Evolutionary conservation across 2,113 vertebrate genomes (phyloP), one percentile per base, ranked within the genome.

Genomic region (Leptobrachium leishanense): DNA sequence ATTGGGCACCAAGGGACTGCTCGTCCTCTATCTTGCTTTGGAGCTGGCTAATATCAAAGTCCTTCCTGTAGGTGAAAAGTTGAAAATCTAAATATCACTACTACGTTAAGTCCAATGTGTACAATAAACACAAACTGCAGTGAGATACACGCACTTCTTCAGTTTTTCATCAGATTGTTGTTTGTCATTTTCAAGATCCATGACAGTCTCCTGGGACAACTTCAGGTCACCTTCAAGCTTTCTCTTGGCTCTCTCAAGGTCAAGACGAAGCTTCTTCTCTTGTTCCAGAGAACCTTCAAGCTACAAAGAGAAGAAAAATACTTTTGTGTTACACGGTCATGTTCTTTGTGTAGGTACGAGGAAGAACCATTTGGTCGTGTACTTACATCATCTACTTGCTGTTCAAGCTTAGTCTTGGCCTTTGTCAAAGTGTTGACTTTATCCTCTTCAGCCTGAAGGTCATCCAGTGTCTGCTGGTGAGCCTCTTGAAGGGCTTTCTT

Each of bases 401-500:
- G 93, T 81, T 95, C 94, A 77, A 95, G 85, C 81, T 94, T 94
- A 75, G 75, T 77, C 9, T 95, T 95, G 39, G 88, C 86, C 85
- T 95, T 95, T 68, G 84, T 85, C 8, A 95, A 88, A 13, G 88
- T 84, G 2, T 88, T 94, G 85, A 93, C 90, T 92, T 95, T 94
- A 83, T 95, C 94, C 70, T 94, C 94, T 81, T 95, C 94, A 50
- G 83, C 89, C 81, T 95, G 94, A 11, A 95, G 85, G 69, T 94
- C 93, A 69, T 94, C 93, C 77, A 95, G 83, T 0, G 90, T 90
- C 86, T 95, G 93, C 84, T 94, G 94, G 46, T 95, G 93, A 8
- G 92, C 92, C 73, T 95, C 93, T 82, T 94, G 94, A 0, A 95
- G 86, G 63, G 90, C 88, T 69, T 93, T 95, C 83, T 94, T 95